phyloP scores from a whole-genome alignment of 2,888 invertebrate species.

The Sminthurides aquaticus region DNA sequence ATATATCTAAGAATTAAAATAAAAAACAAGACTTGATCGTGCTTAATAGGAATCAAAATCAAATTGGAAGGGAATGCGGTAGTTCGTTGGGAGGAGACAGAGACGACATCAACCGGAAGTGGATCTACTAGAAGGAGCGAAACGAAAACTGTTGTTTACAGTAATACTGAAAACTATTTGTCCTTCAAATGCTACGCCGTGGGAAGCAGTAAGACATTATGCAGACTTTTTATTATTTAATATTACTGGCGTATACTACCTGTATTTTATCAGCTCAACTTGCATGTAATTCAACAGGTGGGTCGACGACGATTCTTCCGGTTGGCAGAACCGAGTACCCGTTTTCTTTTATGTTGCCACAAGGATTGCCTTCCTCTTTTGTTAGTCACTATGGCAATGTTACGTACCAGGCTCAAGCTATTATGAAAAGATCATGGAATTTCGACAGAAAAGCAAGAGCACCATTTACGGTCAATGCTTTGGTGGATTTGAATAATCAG shows the following conservation, averaged over 20 bases:
- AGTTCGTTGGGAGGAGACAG: not conserved
- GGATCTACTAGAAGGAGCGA: not conserved
- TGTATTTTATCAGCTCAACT: too few species aligned
- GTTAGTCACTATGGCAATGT: constrained; percentile 22
- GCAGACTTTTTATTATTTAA: not conserved
- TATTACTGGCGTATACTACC: too few species aligned
- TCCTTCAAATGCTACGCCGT: not conserved
- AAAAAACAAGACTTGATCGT: too few species aligned
- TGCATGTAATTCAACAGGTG: too few species aligned
- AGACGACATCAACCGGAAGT: not conserved
- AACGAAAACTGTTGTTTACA: not conserved
- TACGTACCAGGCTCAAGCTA: constrained; percentile 23
- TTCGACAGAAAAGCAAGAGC: constrained; percentile 25
- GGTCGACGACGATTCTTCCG: constrained; percentile 3
- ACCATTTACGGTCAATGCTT: constrained; percentile 27
- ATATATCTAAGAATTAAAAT: too few species aligned
- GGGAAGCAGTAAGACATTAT: not conserved
- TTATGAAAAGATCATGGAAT: constrained; percentile 28
- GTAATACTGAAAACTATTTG: not conserved
- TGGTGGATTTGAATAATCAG: constrained; percentile 27
- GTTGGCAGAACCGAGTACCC: constrained; percentile 23
- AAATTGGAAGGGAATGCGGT: not conserved
- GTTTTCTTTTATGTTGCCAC: constrained; percentile 24
- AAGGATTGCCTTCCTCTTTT: constrained; percentile 27
- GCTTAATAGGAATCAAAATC: constrained; percentile 2